Evolutionary conservation across 2,888 invertebrate genomes (phyloP), one percentile per base, ranked within the genome.

Genomic region (Eremobia ochroleuca): DNA sequence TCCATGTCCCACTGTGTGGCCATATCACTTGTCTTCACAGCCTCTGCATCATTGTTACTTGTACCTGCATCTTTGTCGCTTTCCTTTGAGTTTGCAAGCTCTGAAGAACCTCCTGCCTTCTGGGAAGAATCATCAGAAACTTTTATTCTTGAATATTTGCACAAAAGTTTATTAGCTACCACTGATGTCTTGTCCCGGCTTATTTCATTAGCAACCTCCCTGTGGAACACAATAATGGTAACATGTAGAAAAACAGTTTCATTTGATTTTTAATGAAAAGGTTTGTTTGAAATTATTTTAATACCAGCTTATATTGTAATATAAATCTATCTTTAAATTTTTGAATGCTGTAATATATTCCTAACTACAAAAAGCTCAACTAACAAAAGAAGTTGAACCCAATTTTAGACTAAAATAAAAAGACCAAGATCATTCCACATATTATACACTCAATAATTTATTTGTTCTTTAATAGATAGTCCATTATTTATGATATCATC

Each of bases 171-270:
- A 76, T 88, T 92, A 55, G 90, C 85, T 59, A 91, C 87, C 76
- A 87, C 78, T 73, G 88, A 81, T 73, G 94, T 91, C 87, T 96
- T 96, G 76, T 96, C 96, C 82, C 95, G 91, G 81, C 96, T 96
- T 59, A 95, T 85, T 90, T 94, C 96, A 93, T 97, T 97, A 66
- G 96, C 96, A 74, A 89, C 89, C 89, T 95, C 96, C 77, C 96
- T 97, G 89, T 71, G 92, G 92, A 70, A 43, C 71, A 62, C 4
- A 66, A 72, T 9, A 52, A 59, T 37, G 8, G n/a, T 46, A 55
- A 43, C 8, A 43, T 74, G n/a, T 61, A 66, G 18, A 40, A 49
- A 62, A 18, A 28, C 0, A 13, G 11, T 74, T 65, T 28, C 34
- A 5, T 31, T 11, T 21, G 0, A 69, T 37, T 25, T 67, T 37